Conservation (phyloP, 2,797 vertebrate genomes). For the Rhinophrynus dorsalis region DNA sequence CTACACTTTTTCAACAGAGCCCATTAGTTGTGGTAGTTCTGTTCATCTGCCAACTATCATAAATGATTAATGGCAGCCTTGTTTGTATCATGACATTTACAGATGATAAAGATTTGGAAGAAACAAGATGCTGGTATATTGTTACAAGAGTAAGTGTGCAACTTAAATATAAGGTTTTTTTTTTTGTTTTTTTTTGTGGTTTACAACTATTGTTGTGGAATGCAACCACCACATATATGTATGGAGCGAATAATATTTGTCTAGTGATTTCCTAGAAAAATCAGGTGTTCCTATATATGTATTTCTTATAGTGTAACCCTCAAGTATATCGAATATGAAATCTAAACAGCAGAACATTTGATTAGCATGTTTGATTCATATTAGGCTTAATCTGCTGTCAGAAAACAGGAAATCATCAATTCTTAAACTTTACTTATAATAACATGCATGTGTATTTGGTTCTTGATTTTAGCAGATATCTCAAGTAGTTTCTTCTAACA, state of each 20-base stretch:
- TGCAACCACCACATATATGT: conserved; percentile 23
- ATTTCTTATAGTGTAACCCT: neutral
- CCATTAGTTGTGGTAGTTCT: neutral
- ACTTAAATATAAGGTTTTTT: conserved; percentile 18
- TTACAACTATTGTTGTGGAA: conserved; percentile 27
- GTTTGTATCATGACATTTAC: conserved; percentile 35
- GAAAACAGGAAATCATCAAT: neutral
- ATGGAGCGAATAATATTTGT: conserved; percentile 11
- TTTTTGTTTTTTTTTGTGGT: conserved; percentile 8
- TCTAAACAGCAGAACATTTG: conserved; percentile 38
- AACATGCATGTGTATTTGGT: conserved; percentile 29
- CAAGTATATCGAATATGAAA: conserved; percentile 24
- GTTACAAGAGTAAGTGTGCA: conserved; percentile 42
- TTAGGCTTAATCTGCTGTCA: conserved; percentile 3
- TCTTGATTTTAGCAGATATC: neutral
- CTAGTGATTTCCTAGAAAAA: neutral
- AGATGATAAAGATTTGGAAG: conserved; percentile 44
- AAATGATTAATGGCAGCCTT: conserved; percentile 35
- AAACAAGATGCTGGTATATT: conserved; percentile 15
- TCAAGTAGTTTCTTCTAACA: neutral
- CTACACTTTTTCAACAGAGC: neutral
- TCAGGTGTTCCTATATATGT: conserved; percentile 10
- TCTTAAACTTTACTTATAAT: conserved; percentile 17
- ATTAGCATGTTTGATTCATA: conserved; percentile 38
- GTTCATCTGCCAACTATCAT: conserved; percentile 8